Conservation (phyloP, 2,888 invertebrate species). For the Chromoteleia sp. region DNA sequence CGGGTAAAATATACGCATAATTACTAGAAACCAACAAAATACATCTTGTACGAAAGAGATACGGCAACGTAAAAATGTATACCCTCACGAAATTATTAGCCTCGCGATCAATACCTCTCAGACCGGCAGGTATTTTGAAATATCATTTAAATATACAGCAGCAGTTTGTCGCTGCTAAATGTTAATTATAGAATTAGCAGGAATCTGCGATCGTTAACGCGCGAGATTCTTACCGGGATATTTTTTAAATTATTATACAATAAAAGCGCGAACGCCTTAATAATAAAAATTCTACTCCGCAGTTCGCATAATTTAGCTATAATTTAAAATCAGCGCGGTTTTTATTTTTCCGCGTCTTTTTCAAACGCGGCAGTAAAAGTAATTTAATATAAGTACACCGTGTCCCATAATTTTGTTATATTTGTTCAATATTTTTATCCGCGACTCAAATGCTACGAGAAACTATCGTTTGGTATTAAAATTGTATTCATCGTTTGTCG, state of each 20-base stretch:
- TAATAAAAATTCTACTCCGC: neutral
- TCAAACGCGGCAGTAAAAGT: neutral
- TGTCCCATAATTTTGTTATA: conserved; percentile 2
- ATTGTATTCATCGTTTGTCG: neutral
- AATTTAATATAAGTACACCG: neutral
- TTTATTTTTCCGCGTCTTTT: neutral
- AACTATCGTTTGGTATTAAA: neutral
- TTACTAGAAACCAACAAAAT: conserved; percentile 14
- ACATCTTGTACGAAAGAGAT: neutral
- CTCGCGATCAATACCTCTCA: conserved; percentile 12
- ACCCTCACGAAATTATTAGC: conserved; percentile 14
- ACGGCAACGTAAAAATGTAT: conserved; percentile 6
- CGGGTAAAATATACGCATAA: neutral
- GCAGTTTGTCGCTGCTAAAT: conserved; percentile 10
- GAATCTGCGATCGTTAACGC: neutral
- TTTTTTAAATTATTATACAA: neutral
- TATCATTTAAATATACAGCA: conserved; percentile 8
- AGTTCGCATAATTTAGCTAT: neutral
- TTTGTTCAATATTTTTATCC: neutral
- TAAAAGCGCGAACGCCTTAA: neutral
- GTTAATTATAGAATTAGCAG: conserved; percentile 13
- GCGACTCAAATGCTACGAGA: neutral
- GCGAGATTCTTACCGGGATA: neutral
- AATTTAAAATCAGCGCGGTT: neutral
- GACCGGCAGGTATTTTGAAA: conserved; percentile 1